A percentile compares a stretch with the other conserved stretches of the same genome.
phyloP scores from a whole-genome alignment of 2,113 vertebrate genomes.

The Bos javanicus region DNA sequence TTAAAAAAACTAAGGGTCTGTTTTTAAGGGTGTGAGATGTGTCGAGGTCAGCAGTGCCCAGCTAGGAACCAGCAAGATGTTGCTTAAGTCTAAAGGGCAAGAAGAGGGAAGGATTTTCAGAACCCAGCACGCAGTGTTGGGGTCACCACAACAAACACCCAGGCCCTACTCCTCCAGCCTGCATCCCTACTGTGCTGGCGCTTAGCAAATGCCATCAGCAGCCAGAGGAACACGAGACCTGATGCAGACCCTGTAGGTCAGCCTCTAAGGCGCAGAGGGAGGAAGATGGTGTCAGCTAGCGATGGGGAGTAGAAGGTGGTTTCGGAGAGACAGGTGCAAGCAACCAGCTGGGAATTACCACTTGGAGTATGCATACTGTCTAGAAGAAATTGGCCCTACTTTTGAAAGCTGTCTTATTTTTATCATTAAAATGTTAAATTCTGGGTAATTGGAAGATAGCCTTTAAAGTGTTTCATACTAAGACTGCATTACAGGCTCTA shows the following conservation, averaged over 20 bases:
- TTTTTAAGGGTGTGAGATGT: background rate
- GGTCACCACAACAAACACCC: background rate
- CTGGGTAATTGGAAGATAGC: background rate
- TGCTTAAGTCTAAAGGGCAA: background rate
- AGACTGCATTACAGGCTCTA: background rate
- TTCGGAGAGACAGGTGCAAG: background rate
- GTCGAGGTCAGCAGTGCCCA: background rate
- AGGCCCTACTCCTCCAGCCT: background rate
- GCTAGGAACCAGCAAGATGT: background rate
- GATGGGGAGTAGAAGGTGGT: background rate
- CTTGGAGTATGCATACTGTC: background rate
- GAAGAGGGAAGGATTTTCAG: background rate
- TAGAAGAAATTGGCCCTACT: background rate
- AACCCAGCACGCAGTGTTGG: fast-evolving
- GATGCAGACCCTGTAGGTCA: background rate
- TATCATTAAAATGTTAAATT: background rate
- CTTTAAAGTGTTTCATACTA: background rate
- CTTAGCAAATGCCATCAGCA: background rate
- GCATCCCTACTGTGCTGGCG: background rate
- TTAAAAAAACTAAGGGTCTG: background rate
- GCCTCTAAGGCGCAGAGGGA: background rate
- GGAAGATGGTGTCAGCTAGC: no score
- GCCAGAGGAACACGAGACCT: background rate
- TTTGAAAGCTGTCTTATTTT: background rate
- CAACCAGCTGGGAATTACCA: background rate